Percentiles rank a stretch among this genome's conserved stretches.
Conservation (phyloP, 2,888 invertebrate species). For the Amblyteles armatorius region DNA sequence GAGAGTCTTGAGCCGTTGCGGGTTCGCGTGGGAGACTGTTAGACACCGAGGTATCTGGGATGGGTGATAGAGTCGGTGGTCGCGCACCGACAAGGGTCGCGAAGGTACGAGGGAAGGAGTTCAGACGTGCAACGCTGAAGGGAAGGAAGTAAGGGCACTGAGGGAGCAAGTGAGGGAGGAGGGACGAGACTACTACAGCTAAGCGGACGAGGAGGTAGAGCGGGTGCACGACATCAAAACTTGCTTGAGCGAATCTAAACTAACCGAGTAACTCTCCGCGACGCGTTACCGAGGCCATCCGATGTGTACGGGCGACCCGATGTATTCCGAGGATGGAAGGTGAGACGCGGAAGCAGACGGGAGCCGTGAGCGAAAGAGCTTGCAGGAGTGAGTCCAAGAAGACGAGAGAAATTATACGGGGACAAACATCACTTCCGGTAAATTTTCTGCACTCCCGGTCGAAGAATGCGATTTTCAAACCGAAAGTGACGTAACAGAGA, state of each 20-base stretch:
- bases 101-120: slow-evolving; percentile 19
- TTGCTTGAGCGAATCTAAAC: slow-evolving; percentile 81
- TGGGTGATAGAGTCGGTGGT: slow-evolving; percentile 45
- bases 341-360: slow-evolving; percentile 69
- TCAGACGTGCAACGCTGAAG: neutral
- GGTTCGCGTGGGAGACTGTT: slow-evolving; percentile 51
- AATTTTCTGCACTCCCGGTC: no score
- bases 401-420: neutral
- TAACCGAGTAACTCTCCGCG: slow-evolving; percentile 81
- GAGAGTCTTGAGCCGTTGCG: slow-evolving; percentile 34
- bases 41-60: slow-evolving; percentile 58
- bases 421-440: no score
- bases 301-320: slow-evolving; percentile 62
- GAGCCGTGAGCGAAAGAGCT: neutral
- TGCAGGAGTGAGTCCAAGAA: neutral
- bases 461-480: no score
- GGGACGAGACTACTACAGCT: slow-evolving; percentile 42
- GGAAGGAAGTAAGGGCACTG: neutral
- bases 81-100: slow-evolving; percentile 55
- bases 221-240: slow-evolving; percentile 80
- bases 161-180: slow-evolving; percentile 52
- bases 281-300: slow-evolving; percentile 69
- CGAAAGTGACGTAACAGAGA: no score
- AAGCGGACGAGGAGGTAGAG: slow-evolving; percentile 55
- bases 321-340: slow-evolving; percentile 66